phyloP scores from a whole-genome alignment of 2,113 vertebrate species.

The Cephalopterus ornatus region DNA sequence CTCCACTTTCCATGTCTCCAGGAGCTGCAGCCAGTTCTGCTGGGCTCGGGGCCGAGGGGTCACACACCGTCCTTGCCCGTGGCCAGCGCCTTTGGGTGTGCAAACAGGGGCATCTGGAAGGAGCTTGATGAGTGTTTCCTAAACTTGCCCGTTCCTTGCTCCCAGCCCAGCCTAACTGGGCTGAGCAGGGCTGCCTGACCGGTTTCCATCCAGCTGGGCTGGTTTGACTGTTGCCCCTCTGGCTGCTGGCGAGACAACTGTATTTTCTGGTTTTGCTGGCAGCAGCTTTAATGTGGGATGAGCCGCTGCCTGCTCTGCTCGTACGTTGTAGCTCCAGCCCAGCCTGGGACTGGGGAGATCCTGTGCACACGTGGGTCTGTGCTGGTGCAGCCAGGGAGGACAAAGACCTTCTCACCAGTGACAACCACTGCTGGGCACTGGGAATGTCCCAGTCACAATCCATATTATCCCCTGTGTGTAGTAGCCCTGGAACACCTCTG shows the following conservation, averaged over 20 bases:
- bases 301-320: not conserved
- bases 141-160: not conserved
- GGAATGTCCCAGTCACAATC: not conserved
- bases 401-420: not conserved
- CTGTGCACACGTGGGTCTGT: not conserved
- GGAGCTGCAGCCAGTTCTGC: not conserved
- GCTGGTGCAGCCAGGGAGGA: not conserved
- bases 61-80: not conserved
- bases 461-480: rapidly evolving
- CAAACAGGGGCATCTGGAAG: not conserved
- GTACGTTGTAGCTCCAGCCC: not conserved
- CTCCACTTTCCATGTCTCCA: rapidly evolving
- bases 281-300: slow-evolving; percentile 32
- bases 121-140: not conserved
- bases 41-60: not conserved
- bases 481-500: not conserved
- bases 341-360: not conserved
- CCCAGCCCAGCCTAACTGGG: not conserved
- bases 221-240: not conserved
- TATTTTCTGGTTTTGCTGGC: slow-evolving; percentile 47
- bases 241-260: not conserved
- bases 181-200: not conserved
- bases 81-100: not conserved
- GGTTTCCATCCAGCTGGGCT: slow-evolving; percentile 32
- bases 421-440: not conserved